A percentile compares a stretch with the other conserved stretches of the same genome.
Evolutionary conservation across 2,113 vertebrate species (phyloP).

Genomic region (Noturus placidus): DNA sequence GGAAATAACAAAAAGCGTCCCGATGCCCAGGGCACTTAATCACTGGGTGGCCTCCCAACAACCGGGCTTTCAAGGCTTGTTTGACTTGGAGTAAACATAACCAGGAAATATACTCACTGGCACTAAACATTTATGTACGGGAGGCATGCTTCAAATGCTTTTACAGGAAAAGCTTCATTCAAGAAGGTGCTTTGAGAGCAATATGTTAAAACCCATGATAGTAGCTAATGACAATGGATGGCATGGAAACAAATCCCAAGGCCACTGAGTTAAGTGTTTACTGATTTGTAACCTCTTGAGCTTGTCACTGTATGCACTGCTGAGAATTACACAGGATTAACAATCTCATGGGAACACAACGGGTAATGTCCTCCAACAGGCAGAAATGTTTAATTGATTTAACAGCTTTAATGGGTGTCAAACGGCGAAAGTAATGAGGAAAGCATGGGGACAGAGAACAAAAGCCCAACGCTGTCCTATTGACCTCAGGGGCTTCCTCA

Average conservation of each 20-base stretch:
- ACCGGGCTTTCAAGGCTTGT: constrained; percentile 70
- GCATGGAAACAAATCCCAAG: constrained; percentile 37
- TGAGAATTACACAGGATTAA: neutral
- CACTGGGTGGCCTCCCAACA: constrained; percentile 59
- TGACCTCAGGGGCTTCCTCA: constrained; percentile 2
- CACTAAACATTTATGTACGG: constrained; percentile 69
- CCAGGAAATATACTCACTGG: constrained; percentile 70
- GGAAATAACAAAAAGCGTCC: constrained; percentile 64
- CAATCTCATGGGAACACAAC: neutral
- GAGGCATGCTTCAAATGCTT: constrained; percentile 63
- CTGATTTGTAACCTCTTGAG: constrained; percentile 37
- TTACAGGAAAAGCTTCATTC: constrained; percentile 63
- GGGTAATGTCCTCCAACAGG: neutral
- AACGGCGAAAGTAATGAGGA: constrained; percentile 4
- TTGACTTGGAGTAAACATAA: constrained; percentile 70
- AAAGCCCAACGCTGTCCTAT: constrained; percentile 16
- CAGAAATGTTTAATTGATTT: constrained; percentile 13
- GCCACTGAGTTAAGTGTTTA: constrained; percentile 50
- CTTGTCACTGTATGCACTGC: neutral
- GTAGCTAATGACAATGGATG: constrained; percentile 59
- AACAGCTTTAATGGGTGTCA: constrained; percentile 33
- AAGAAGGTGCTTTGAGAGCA: constrained; percentile 65
- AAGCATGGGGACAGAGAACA: constrained; percentile 22
- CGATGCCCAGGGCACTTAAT: constrained; percentile 61
- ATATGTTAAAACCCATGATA: constrained; percentile 63